Base-by-base conservation (phyloP, 2,113 vertebrate genomes). In the Sciurus niger region DNA sequence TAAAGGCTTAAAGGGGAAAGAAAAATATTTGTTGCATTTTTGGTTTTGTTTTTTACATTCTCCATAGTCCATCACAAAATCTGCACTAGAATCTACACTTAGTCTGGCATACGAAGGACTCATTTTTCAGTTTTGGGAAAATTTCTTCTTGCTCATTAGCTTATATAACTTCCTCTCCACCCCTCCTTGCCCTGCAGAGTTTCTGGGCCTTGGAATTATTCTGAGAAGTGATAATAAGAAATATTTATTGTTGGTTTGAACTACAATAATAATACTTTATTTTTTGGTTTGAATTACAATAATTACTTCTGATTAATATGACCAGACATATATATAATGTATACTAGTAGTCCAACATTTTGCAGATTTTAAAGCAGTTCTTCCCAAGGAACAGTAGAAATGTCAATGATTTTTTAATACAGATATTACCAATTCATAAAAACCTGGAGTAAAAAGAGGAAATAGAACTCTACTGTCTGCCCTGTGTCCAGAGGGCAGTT, bases 351-450 rank as follows among this genome's bases (percentile, higher is more conserved):
- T 14, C 89, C 13, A 53, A n/a, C 34, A 96, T 82, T 79, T 96
- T 78, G n/a, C 14, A 94, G 22, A 82, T 78, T 82, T 30, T 83
- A 90, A 94, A 90, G 34, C 48, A 92, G 28, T 4, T 74, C 2
- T 87, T 86, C 13, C 22, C 34, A 84, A 76, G 22, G 6, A 96
- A 20, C 17, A 28, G 18, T 79, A 88, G 13, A 92, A 74, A 89
- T 80, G 58, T 77, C 89, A 95, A 92, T 95, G 63, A 78, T 17
- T 87, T 97, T 87, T 34, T 87, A 93, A 89, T 43, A 32, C 14
- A 46, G 58, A 89, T 30, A 43, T 12, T 60, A 68, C 8, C 9
- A 79, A 84, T 76, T 89, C 82, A 84, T 84, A 90, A 93, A 96
- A 93, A 67, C 8, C 14, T 58, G 34, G 16, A 90, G 24, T 76